Conservation (phyloP, 2,888 invertebrate species). For the Leptinotarsa tumamoca region DNA sequence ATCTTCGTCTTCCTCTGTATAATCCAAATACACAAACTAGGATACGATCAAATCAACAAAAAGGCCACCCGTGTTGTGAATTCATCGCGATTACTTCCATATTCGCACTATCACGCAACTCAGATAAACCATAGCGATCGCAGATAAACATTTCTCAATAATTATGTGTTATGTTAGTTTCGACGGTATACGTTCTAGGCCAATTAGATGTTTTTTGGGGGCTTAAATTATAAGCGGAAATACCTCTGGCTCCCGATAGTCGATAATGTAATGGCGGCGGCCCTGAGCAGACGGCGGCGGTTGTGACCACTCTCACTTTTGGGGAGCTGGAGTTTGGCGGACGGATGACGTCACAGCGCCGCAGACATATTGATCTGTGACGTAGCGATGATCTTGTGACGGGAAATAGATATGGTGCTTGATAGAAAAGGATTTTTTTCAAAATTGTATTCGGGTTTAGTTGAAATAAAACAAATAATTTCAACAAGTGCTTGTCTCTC, state of each 20-base stretch:
- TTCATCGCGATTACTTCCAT: background rate
- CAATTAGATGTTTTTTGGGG: background rate
- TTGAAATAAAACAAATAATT: too few relatives aligned
- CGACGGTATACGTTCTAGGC: background rate
- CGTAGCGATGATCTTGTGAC: constrained; percentile 27
- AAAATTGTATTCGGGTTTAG: too few relatives aligned
- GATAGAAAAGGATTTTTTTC: too few relatives aligned
- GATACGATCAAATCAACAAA: background rate
- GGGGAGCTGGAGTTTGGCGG: constrained; percentile 49
- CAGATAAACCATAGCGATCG: background rate
- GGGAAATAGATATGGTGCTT: background rate
- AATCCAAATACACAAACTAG: too few relatives aligned
- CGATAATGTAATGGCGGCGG: constrained; percentile 9
- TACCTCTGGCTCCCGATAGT: background rate
- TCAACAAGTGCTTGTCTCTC: too few relatives aligned
- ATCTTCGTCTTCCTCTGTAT: too few relatives aligned
- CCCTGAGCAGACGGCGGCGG: background rate
- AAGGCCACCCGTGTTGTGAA: background rate
- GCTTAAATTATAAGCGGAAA: background rate
- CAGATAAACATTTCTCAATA: constrained; percentile 4
- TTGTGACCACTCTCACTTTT: constrained; percentile 58
- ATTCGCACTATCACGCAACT: constrained; percentile 1
- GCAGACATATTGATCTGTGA: constrained; percentile 45
- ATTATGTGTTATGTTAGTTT: constrained; percentile 6
- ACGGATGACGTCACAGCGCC: constrained; percentile 54